A percentile compares a stretch with the other conserved stretches of the same genome.
Evolutionary conservation across 2,888 invertebrate genomes (phyloP).

Genomic region (Heliconius cydno): DNA sequence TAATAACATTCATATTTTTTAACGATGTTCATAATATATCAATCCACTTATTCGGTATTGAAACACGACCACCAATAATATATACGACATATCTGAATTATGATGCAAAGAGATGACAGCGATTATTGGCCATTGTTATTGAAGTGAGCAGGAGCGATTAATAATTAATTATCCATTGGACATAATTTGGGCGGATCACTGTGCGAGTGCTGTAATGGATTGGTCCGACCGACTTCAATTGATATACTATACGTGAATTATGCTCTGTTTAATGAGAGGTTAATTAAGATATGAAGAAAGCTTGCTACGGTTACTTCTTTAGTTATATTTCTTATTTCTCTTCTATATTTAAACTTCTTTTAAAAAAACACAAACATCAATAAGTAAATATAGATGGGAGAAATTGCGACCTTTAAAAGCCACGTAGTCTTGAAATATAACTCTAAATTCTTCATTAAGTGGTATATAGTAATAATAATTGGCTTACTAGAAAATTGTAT

Average conservation of each 20-base stretch:
- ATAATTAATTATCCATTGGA: slow-evolving; percentile 82
- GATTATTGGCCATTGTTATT: slow-evolving; percentile 55
- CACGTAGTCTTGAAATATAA: neutral
- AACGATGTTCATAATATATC: neutral
- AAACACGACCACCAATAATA: slow-evolving; percentile 7
- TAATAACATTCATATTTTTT: neutral
- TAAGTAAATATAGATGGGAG: neutral
- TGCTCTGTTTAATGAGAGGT: slow-evolving; percentile 25
- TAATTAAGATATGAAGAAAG: neutral
- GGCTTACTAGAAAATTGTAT: too few relatives aligned
- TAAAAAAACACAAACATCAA: neutral
- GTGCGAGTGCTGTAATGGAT: slow-evolving; percentile 64
- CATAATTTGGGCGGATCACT: slow-evolving; percentile 80
- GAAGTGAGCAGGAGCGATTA: slow-evolving; percentile 75
- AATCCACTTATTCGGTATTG: neutral
- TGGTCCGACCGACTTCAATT: slow-evolving; percentile 63
- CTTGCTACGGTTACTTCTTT: neutral
- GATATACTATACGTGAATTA: slow-evolving; percentile 51
- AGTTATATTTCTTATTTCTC: neutral
- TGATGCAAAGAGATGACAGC: slow-evolving; percentile 34
- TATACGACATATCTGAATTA: slow-evolving; percentile 29
- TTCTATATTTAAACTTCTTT: neutral
- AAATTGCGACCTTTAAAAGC: neutral
- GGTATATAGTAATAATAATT: too few relatives aligned
- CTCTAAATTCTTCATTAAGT: neutral